Conservation (phyloP, 1,140 invertebrate species). For the Paralvinella palmiformis region DNA sequence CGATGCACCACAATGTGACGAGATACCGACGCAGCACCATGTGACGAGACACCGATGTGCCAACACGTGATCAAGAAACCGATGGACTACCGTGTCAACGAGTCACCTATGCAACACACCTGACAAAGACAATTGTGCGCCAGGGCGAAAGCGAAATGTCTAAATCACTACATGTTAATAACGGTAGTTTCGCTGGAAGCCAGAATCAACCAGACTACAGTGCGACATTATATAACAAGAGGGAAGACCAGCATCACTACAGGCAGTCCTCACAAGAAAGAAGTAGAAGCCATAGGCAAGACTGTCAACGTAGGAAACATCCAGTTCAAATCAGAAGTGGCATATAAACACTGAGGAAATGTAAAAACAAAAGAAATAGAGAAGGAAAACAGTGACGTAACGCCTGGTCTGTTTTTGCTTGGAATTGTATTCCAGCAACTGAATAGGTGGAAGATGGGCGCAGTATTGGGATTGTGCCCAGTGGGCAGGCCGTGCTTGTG, state of each 20-base stretch:
- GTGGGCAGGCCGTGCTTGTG: background rate
- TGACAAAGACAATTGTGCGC: background rate
- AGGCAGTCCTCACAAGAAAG: background rate
- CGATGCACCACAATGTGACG: background rate
- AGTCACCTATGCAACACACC: background rate
- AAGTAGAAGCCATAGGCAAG: background rate
- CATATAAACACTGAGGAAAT: background rate
- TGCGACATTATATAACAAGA: background rate
- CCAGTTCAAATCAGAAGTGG: background rate
- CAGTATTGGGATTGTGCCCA: background rate
- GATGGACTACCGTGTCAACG: background rate
- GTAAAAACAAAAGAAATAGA: background rate
- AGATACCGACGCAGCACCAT: background rate
- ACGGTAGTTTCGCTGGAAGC: background rate
- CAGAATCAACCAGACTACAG: conserved; percentile 2
- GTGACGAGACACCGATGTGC: background rate
- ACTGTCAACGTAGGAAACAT: background rate
- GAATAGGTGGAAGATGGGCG: background rate
- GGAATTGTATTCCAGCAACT: conserved; percentile 2
- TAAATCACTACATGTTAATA: background rate
- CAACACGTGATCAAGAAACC: background rate
- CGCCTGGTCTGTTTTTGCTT: background rate
- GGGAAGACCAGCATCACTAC: conserved; percentile 5
- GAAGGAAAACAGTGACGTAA: background rate
- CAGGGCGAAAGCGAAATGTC: background rate